Evolutionary conservation across 2,888 invertebrate genomes (phyloP), one percentile per base, ranked within the genome.

Genomic region (Torymus tubicola): DNA sequence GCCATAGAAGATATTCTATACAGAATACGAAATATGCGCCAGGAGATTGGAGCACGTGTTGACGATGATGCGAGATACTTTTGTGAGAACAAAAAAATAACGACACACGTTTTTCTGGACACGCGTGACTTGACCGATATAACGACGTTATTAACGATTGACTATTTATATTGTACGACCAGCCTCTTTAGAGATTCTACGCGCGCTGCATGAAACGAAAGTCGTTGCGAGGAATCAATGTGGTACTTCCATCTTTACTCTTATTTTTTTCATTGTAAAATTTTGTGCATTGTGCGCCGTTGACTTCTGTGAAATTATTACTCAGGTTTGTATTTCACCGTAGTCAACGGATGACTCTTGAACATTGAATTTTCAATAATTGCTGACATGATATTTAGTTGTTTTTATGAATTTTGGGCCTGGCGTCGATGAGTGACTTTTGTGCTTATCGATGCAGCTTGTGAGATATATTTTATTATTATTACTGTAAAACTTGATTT

Each of bases 201-300:
- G 57, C 72, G 78, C 55, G 72, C 60, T 78, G 65, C 72, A 80
- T 80, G 76, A 75, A 21, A 64, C 16, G 31, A 78, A 73, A 74
- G 50, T 70, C 57, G 60, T 74, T 81, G 78, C 70, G 74, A 78
- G 70, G 60, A 77, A 78, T 81, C 70, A 81, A 78, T 81, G 70
- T 78, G 69, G 24, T 78, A 42, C 42, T 80, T 77, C 65, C 63
- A 50, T 42, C 42, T 42, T 42, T 68, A 18, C 63, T 64, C 58
- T n/a, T 55, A 69, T 67, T 61, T 68, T 14, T 80, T 78, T 18
- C 60, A 55, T 57, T 74, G 50, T 57, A 63, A 63, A 71, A 68
- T 72, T 14, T 67, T 69, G 55, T 65, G 55, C 69, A 73, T 76
- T 76, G 68, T 31, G 5, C 24, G 64, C 52, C 31, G 11, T 64